Base-by-base conservation (phyloP, 2,888 invertebrate genomes). In the Clunio marinus region DNA sequence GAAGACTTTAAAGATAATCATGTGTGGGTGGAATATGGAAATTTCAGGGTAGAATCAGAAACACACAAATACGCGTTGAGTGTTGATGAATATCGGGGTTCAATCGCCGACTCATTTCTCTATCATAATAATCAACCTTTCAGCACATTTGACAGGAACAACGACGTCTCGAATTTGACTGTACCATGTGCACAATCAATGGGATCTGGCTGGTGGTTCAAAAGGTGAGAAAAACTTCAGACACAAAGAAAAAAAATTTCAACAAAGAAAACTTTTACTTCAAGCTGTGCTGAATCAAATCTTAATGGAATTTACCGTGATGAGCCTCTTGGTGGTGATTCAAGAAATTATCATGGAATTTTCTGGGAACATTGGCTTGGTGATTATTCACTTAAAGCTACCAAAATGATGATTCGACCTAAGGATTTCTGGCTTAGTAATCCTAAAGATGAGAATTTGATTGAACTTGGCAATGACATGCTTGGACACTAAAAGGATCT, bases 341-440 rank as follows among this genome's bases (percentile, higher is more conserved):
- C 79, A 71, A 76, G 15, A 2, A 22, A 60, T 13, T 20, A 35
- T 15, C n/a, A 35, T 27, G 83, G 83, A 35, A 80, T 84, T 57
- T 80, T 83, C 71, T 84, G 84, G 84, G 82, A 83, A 71, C 78
- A 80, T 70, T 83, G 83, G 83, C 77, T 78, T 62, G 83, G 82
- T n/a, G 81, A 83, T 73, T 81, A 81, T 73, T 81, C 82, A 1
- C 73, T 84, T 70, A 81, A 79, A 70, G 77, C 77, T 57, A 76
- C 82, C 0, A 78, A 80, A 70, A 84, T 85, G 82, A 70, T 78
- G 69, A 75, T 78, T 59, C 73, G 77, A 2, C 77, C 77, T 1
- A 71, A 69, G 32, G 62, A 69, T 55, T 45, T 69, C 2, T 70
- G 69, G 60, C 32, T 66, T 10, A 66, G 45, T 15, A 65, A 69